Evolutionary conservation across 2,888 invertebrate species (phyloP).

Genomic region (Eumacrocentrus americanus): DNA sequence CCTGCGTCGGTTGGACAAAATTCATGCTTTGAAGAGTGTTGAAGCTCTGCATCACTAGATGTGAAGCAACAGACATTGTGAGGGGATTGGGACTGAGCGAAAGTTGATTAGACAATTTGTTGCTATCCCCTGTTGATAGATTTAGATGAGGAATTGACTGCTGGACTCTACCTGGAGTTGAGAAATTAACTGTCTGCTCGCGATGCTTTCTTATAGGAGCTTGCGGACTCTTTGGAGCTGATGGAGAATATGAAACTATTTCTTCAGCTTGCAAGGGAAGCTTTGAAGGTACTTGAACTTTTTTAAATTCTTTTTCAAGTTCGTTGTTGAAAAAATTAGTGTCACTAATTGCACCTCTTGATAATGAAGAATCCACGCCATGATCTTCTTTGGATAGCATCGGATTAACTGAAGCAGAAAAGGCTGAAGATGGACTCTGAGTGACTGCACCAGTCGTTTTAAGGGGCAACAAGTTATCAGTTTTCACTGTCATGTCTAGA

Average conservation of each 20-base stretch:
- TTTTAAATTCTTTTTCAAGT: not conserved
- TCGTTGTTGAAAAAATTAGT: not conserved
- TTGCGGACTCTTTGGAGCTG: slow-evolving; percentile 43
- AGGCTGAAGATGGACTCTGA: not conserved
- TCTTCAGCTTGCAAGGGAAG: slow-evolving; percentile 6
- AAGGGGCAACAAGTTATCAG: slow-evolving; percentile 6
- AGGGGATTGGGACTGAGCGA: slow-evolving; percentile 37
- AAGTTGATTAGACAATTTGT: not conserved
- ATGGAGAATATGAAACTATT: slow-evolving; percentile 15
- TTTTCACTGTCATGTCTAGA: not conserved
- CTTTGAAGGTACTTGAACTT: not conserved
- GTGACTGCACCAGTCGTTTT: not conserved
- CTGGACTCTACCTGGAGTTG: slow-evolving; percentile 30
- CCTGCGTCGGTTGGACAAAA: slow-evolving; percentile 31
- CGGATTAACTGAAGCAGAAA: not conserved
- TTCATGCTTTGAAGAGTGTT: slow-evolving; percentile 48
- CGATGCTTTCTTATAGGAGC: slow-evolving; percentile 50
- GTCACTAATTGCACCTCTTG: slow-evolving; percentile 5
- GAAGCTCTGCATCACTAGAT: slow-evolving; percentile 54
- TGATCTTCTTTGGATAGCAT: slow-evolving; percentile 10
- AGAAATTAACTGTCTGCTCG: slow-evolving; percentile 17
- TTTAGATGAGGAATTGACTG: slow-evolving; percentile 25
- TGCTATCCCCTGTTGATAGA: not conserved
- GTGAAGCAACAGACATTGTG: slow-evolving; percentile 48
- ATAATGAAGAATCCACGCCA: not conserved